Percentiles rank a stretch among this genome's conserved stretches.
Conservation (phyloP, 2,888 invertebrate species). For the Ophraella communa region DNA sequence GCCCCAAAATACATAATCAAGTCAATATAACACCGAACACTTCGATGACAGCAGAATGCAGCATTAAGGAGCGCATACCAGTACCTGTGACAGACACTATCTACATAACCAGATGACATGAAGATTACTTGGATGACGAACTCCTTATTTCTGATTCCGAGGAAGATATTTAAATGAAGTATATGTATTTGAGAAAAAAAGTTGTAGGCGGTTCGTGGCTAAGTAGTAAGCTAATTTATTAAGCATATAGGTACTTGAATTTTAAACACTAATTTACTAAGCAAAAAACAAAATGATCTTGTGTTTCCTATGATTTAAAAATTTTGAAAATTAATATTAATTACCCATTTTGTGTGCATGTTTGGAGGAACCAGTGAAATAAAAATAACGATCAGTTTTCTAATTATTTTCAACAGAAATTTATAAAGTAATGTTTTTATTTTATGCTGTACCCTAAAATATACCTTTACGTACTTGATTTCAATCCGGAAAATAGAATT, state of each 20-base stretch:
- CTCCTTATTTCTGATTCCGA: conserved; percentile 49
- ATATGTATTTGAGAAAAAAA: not conserved
- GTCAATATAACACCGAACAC: conserved; percentile 26
- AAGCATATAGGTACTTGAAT: not conserved
- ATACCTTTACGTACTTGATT: no score
- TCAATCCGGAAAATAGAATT: no score
- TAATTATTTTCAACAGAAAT: no score
- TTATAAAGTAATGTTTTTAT: no score
- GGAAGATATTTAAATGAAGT: conserved; percentile 42
- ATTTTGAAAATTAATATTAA: no score
- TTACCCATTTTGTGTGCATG: no score
- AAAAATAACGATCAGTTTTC: no score
- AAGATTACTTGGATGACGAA: conserved; percentile 52
- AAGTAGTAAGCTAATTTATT: conserved; percentile 5
- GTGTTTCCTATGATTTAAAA: not conserved
- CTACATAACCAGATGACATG: conserved; percentile 67
- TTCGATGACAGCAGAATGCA: conserved; percentile 29
- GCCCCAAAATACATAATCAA: conserved; percentile 36
- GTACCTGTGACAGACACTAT: conserved; percentile 62
- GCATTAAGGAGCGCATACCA: conserved; percentile 58
- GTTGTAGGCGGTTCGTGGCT: conserved; percentile 14
- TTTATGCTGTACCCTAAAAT: no score
- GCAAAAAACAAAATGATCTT: conserved; percentile 18
- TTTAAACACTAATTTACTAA: conserved; percentile 13
- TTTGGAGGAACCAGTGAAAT: no score